phyloP scores from a whole-genome alignment of 2,797 vertebrate species.

The Lepus oiostolus region DNA sequence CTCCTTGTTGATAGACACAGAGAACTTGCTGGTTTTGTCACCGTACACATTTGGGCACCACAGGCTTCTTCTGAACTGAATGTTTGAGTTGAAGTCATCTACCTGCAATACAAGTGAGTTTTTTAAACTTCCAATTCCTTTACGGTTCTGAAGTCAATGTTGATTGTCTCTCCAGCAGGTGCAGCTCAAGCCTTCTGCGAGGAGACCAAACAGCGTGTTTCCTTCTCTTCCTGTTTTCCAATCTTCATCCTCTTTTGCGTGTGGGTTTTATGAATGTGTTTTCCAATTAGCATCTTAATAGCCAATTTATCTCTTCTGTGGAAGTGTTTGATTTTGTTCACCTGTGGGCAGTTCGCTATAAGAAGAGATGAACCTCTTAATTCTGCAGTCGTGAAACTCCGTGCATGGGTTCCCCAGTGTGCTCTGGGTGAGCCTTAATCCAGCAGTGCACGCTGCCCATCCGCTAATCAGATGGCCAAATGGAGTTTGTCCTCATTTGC shows the following conservation, averaged over 20 bases:
- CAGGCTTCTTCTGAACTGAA: background rate
- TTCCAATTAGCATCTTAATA: background rate
- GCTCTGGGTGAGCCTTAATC: background rate
- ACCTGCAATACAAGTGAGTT: background rate
- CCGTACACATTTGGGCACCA: background rate
- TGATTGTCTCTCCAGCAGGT: conserved; percentile 14
- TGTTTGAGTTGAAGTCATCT: background rate
- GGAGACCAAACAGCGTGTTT: conserved; percentile 3
- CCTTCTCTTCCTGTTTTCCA: conserved; percentile 45
- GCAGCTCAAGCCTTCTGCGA: background rate
- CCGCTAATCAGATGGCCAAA: background rate
- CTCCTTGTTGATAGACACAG: background rate
- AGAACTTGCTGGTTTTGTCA: background rate
- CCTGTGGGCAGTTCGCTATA: background rate
- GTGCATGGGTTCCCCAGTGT: background rate
- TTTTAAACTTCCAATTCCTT: background rate
- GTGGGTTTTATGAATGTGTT: conserved; percentile 6
- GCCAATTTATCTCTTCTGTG: background rate
- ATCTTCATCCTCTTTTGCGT: background rate
- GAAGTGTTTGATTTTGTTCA: background rate
- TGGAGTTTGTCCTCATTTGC: conserved; percentile 69
- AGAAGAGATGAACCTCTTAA: background rate
- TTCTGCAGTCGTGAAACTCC: background rate
- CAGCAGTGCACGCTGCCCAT: fast-evolving
- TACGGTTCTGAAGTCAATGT: background rate